Base-by-base conservation (phyloP, 2,797 vertebrate species). In the Parotocinclus haroldoi region DNA sequence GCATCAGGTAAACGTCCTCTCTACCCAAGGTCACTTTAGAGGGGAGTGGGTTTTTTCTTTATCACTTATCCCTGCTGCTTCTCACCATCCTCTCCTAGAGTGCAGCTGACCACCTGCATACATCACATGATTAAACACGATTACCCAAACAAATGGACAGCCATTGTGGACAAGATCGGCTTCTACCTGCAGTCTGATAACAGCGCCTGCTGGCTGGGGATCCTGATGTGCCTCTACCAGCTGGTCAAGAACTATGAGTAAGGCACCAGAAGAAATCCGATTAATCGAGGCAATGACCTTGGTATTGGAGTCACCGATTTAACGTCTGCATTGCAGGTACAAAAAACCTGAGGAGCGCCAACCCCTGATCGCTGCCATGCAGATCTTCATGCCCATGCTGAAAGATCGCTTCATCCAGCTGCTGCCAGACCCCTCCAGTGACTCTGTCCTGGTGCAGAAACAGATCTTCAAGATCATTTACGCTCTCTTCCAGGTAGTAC, bases 401-500 rank as follows among this genome's bases (percentile, higher is more conserved):
- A 98, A 98, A 80, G 94, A 98, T 13, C 92, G 96, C 57, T 98
- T 98, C 69, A 97, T 98, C 78, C 95, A 95, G 76, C 92, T 99
- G 73, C 88, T 98, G 71, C 89, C 86, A 19, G 95, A 99, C 80
- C 90, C 91, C 44, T 98, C 95, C 74, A 93, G 92, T 61, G 95
- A 98, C 16, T 98, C 97, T 73, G 96, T 99, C 62, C 93, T 99
- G 56, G 94, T 99, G 66, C 97, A 99, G 86, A 99, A 99, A 86
- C 96, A 99, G 75, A 98, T 99, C 87, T 97, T 99, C 81, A 99
- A 99, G 91, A 99, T 99, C 83, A 94, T 99, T 81, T 99, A 99
- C 65, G 97, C 97, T 68, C 93, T 99, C 76, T 96, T 99, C 81
- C 96, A 99, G 96, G 97, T 99, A 91, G 66, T 56, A 11, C 1